Conservation (phyloP, 2,888 invertebrate genomes). For the Trilocha varians region DNA sequence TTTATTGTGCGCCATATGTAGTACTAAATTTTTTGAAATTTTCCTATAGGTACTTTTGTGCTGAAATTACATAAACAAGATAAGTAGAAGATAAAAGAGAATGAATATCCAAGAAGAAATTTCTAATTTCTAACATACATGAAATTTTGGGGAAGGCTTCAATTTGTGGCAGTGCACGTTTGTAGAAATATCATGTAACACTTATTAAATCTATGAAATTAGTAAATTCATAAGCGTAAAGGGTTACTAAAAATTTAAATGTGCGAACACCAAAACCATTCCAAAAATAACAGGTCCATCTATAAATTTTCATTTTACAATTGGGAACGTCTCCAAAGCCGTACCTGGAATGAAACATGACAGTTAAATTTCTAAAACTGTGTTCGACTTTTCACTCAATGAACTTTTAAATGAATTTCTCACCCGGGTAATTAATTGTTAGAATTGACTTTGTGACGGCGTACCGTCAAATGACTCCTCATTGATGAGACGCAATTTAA, state of each 20-base stretch:
- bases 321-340: conserved; percentile 50
- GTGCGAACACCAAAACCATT: too few species aligned
- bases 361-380: neutral
- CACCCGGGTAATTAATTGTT: conserved; percentile 59
- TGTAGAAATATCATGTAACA: neutral
- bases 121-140: neutral
- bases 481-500: conserved; percentile 59
- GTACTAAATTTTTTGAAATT: too few species aligned
- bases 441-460: conserved; percentile 64
- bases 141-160: neutral
- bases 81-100: neutral
- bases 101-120: neutral
- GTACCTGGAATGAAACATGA: conserved; percentile 38
- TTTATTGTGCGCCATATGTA: too few species aligned
- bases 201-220: conserved; percentile 30
- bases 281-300: conserved; percentile 59
- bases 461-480: conserved; percentile 63
- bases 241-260: conserved; percentile 42
- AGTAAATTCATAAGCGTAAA: conserved; percentile 62
- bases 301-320: conserved; percentile 28
- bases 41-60: too few species aligned
- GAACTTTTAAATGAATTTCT: conserved; percentile 16
- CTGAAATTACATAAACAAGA: neutral
- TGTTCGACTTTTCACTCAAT: neutral
- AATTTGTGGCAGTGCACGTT: neutral